These are phyloP conservation scores for Ochotona curzoniae DNA, from an alignment of 2,113 vertebrate genomes.

Conservation along the genomic window DNA sequence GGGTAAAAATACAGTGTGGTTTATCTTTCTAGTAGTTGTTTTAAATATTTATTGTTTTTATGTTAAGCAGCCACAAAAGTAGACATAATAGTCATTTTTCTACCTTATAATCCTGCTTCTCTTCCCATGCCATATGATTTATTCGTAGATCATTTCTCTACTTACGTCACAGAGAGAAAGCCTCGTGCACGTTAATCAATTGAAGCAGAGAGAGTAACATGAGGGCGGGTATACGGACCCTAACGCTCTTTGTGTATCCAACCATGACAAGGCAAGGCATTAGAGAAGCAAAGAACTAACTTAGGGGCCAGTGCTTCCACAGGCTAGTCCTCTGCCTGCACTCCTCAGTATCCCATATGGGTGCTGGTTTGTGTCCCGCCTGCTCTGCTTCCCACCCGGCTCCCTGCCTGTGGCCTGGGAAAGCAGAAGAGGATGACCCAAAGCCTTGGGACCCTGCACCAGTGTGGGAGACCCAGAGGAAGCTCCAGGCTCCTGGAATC, in stretches of 20 bases:
- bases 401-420: too few species aligned
- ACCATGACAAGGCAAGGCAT: neutral
- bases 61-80: neutral
- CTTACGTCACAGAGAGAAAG: neutral
- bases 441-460: too few species aligned
- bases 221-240: neutral
- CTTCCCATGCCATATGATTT: neutral
- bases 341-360: too few species aligned
- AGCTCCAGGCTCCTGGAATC: too few species aligned
- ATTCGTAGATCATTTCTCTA: neutral
- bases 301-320: neutral
- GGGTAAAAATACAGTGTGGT: neutral
- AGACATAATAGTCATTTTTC: neutral
- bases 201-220: neutral
- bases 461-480: too few species aligned
- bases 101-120: neutral
- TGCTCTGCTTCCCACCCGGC: too few species aligned
- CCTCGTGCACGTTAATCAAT: neutral
- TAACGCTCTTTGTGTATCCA: neutral
- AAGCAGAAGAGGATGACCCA: too few species aligned
- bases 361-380: too few species aligned
- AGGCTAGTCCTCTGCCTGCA: too few species aligned
- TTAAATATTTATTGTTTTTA: neutral
- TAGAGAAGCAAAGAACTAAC: neutral
- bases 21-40: neutral